phyloP scores from a whole-genome alignment of 2,888 invertebrate genomes.

The Chloromyia formosa region DNA sequence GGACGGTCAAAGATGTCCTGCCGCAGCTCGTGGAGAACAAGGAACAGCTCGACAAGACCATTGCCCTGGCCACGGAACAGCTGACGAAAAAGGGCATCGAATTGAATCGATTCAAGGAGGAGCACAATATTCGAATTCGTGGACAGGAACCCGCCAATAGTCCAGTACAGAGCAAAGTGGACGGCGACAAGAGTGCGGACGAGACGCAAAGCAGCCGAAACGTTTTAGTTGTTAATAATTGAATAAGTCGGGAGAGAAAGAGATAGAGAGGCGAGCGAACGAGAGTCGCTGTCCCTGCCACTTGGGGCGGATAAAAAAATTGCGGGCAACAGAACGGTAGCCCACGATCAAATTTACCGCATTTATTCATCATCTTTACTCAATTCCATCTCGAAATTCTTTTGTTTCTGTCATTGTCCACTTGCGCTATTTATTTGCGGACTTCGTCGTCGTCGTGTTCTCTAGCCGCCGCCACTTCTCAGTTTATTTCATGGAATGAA shows the following conservation, averaged over 20 bases:
- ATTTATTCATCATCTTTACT: neutral
- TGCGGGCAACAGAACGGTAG: no score
- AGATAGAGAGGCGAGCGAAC: no score
- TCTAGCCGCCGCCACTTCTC: no score
- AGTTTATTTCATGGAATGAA: no score
- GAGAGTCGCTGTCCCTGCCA: no score
- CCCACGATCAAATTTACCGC: neutral
- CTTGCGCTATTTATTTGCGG: no score
- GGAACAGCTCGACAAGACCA: constrained; percentile 81
- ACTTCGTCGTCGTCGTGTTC: no score
- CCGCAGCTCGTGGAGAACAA: constrained; percentile 83
- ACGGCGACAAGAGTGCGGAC: constrained; percentile 35
- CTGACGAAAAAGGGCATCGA: constrained; percentile 86
- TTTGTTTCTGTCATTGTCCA: neutral
- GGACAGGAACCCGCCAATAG: constrained; percentile 67
- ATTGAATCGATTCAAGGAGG: constrained; percentile 91
- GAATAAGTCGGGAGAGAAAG: neutral
- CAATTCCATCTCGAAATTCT: neutral
- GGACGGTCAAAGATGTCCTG: constrained; percentile 89
- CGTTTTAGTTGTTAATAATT: constrained; percentile 65
- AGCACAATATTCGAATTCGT: constrained; percentile 86
- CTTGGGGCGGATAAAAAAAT: no score
- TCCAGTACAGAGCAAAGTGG: constrained; percentile 56
- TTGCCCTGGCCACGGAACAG: constrained; percentile 81
- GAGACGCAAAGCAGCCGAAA: constrained; percentile 65